Percentiles rank a stretch among this genome's conserved stretches.
Conservation (phyloP, 2,888 invertebrate genomes). For the Scrobipalpa atriplicella region DNA sequence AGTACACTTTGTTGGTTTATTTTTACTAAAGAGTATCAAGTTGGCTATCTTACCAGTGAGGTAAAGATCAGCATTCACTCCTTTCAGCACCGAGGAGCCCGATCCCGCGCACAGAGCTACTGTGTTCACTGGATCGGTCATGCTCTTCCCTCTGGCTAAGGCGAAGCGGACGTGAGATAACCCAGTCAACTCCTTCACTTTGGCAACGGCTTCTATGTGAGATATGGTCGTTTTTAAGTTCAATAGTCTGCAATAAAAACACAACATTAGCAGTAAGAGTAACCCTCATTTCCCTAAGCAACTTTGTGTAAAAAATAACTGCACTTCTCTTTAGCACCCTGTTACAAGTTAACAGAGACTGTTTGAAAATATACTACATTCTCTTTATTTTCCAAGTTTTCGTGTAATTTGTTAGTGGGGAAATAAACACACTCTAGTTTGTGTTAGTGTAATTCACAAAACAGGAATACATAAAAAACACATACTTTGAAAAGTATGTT, state of each 20-base stretch:
- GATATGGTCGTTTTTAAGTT: slow-evolving; percentile 53
- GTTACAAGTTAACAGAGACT: not conserved
- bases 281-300: too few relatives aligned
- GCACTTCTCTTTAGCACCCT: too few relatives aligned
- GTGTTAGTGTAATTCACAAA: too few relatives aligned
- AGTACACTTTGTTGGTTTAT: too few relatives aligned
- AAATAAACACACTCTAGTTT: too few relatives aligned
- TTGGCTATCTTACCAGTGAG: slow-evolving; percentile 84
- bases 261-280: not conserved
- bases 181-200: slow-evolving; percentile 87
- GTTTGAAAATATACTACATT: not conserved
- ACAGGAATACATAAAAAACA: too few relatives aligned
- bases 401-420: too few relatives aligned
- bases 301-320: too few relatives aligned
- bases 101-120: slow-evolving; percentile 96
- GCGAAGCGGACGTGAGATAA: slow-evolving; percentile 89
- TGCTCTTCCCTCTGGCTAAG: slow-evolving; percentile 70
- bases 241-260: slow-evolving; percentile 53
- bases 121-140: slow-evolving; percentile 77
- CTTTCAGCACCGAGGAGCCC: slow-evolving; percentile 89
- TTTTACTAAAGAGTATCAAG: not conserved
- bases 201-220: slow-evolving; percentile 84
- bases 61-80: slow-evolving; percentile 89
- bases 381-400: not conserved
- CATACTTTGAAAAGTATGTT: too few relatives aligned